Conservation (phyloP, 2,888 invertebrate species). For the Autographa gamma region DNA sequence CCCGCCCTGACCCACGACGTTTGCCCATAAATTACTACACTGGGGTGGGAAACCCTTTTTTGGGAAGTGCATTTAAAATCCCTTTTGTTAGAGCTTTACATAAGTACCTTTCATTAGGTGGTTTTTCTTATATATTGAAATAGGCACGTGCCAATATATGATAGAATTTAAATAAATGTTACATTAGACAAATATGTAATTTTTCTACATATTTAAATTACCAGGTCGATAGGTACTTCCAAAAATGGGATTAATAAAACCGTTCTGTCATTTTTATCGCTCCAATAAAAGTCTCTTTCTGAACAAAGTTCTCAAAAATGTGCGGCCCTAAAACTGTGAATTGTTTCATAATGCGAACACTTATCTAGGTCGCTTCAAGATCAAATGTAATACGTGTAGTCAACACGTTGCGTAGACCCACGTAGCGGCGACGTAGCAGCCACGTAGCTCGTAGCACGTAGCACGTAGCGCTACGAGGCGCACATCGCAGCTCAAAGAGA, state of each 20-base stretch:
- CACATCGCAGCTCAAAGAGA: conserved; percentile 47
- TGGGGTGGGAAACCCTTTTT: conserved; percentile 22
- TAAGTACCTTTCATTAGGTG: background rate
- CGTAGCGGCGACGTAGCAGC: conserved; percentile 32
- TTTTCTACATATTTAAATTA: too few relatives aligned
- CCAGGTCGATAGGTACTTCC: background rate
- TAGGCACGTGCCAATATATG: background rate
- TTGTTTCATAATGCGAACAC: conserved; percentile 16
- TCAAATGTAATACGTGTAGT: conserved; percentile 8
- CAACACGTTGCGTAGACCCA: conserved; percentile 7
- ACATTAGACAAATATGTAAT: too few relatives aligned
- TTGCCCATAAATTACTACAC: conserved; percentile 42
- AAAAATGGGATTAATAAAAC: background rate
- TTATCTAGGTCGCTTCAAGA: conserved; percentile 1
- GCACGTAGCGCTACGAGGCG: conserved; percentile 31
- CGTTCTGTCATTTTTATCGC: background rate
- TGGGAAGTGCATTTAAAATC: conserved; percentile 14
- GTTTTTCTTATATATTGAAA: background rate
- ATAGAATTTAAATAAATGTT: background rate
- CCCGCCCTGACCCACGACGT: conserved; percentile 24
- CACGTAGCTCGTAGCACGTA: conserved; percentile 31
- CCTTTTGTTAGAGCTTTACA: conserved; percentile 27
- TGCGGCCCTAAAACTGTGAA: conserved; percentile 18
- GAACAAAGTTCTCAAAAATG: background rate
- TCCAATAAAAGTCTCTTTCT: background rate